phyloP scores from a whole-genome alignment of 1,140 invertebrate species.

The Pseudomyrmex concolor region DNA sequence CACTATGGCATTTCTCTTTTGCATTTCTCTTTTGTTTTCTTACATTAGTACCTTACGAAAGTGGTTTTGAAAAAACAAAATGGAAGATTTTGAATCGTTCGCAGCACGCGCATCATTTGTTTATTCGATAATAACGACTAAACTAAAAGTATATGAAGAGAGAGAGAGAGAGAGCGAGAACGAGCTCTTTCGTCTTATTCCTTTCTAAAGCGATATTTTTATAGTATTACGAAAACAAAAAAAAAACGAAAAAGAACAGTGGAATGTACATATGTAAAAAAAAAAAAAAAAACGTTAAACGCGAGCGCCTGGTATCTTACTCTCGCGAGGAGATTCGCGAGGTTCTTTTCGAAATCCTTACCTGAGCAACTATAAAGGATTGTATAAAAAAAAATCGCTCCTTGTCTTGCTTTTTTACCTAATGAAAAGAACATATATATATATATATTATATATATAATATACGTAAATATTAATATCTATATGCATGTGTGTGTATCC shows the following conservation, averaged over 20 bases:
- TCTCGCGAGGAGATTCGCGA: constrained; percentile 26
- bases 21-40: constrained; percentile 1
- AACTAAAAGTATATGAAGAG: constrained; percentile 22
- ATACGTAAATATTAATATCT: constrained; percentile 33
- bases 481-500: constrained; percentile 32
- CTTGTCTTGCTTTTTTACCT: constrained; percentile 16
- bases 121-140: constrained; percentile 58
- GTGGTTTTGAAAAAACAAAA: constrained; percentile 2
- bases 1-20: constrained; percentile 25
- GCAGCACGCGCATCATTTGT: constrained; percentile 57
- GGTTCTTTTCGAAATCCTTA: constrained; percentile 5
- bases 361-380: background rate
- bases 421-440: constrained; percentile 20
- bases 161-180: too few relatives aligned
- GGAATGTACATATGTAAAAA: constrained; percentile 30
- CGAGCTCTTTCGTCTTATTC: constrained; percentile 64
- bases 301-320: constrained; percentile 50
- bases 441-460: constrained; percentile 26
- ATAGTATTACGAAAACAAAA: constrained; percentile 64
- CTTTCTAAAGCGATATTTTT: constrained; percentile 70
- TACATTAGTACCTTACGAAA: constrained; percentile 27
- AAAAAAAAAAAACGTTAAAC: background rate
- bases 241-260: constrained; percentile 42
- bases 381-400: constrained; percentile 8
- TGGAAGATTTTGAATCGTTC: constrained; percentile 57